A percentile compares a stretch with the other conserved stretches of the same genome.
phyloP scores from a whole-genome alignment of 2,113 vertebrate genomes.

The Mungos mungo region DNA sequence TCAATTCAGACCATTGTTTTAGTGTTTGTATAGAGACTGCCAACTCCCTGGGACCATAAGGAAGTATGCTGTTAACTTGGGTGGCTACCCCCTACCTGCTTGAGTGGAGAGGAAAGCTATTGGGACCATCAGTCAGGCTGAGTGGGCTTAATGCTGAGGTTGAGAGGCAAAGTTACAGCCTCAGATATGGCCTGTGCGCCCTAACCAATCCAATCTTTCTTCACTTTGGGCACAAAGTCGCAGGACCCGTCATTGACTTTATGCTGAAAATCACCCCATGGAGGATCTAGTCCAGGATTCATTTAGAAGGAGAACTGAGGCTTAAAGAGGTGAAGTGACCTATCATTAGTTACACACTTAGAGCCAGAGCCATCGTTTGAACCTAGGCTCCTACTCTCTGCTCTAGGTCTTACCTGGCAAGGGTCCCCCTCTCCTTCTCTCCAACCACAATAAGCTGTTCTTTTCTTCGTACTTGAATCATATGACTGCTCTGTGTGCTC shows the following conservation, averaged over 20 bases:
- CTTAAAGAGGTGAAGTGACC: background rate
- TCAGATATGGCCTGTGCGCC: background rate
- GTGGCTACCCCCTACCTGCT: no score
- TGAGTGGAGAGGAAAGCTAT: background rate
- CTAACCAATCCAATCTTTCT: background rate
- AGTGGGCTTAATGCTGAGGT: background rate
- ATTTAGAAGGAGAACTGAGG: background rate
- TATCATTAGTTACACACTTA: accelerated
- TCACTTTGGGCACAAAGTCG: background rate
- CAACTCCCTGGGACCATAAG: background rate
- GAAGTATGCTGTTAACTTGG: background rate
- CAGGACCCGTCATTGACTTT: background rate
- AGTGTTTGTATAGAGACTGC: background rate
- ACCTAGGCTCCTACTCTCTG: background rate
- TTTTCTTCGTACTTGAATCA: background rate
- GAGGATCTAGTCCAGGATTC: background rate
- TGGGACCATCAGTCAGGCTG: background rate
- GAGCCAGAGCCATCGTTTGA: background rate
- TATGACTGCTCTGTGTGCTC: background rate
- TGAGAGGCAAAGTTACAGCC: background rate
- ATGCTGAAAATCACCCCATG: background rate
- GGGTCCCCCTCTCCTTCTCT: background rate
- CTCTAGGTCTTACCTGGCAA: background rate
- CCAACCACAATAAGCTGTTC: background rate
- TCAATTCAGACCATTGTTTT: constrained; percentile 60